These are phyloP conservation scores for honey bee (Apis mellifera) DNA, from an alignment of 1,140 invertebrate species.

Conservation along the genomic window DNA sequence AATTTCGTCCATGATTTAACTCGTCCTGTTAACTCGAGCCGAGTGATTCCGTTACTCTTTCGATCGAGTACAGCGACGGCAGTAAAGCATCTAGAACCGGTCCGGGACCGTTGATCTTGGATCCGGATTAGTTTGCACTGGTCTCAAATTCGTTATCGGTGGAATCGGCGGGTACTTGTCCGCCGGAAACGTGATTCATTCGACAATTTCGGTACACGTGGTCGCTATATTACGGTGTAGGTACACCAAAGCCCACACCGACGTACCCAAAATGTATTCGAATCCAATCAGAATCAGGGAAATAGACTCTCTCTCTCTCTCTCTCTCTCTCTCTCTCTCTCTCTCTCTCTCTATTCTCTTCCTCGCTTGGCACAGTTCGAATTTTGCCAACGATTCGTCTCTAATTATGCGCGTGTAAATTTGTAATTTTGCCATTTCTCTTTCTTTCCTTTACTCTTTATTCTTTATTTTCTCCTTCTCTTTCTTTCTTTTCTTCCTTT, in stretches of 20 bases:
- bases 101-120: constrained; percentile 46
- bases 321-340: constrained; percentile 6
- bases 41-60: too few species aligned
- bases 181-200: constrained; percentile 49
- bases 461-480: background rate
- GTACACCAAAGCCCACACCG: background rate
- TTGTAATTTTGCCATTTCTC: too few species aligned
- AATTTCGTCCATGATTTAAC: too few species aligned
- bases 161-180: constrained; percentile 41
- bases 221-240: constrained; percentile 30
- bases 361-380: constrained; percentile 27
- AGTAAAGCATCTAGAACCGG: background rate
- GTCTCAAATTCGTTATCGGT: constrained; percentile 56
- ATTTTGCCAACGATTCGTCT: constrained; percentile 56
- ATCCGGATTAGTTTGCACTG: constrained; percentile 49
- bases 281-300: constrained; percentile 49
- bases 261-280: constrained; percentile 35
- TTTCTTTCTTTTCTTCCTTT: background rate
- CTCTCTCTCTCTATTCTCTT: background rate
- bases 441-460: background rate
- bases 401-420: constrained; percentile 44
- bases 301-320: constrained; percentile 32
- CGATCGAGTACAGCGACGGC: too few species aligned
- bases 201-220: constrained; percentile 46
- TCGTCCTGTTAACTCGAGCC: too few species aligned